Percentiles rank a stretch among this genome's conserved stretches.
Conservation (phyloP, 1,140 invertebrate species). For the Drosophila triauraria region DNA sequence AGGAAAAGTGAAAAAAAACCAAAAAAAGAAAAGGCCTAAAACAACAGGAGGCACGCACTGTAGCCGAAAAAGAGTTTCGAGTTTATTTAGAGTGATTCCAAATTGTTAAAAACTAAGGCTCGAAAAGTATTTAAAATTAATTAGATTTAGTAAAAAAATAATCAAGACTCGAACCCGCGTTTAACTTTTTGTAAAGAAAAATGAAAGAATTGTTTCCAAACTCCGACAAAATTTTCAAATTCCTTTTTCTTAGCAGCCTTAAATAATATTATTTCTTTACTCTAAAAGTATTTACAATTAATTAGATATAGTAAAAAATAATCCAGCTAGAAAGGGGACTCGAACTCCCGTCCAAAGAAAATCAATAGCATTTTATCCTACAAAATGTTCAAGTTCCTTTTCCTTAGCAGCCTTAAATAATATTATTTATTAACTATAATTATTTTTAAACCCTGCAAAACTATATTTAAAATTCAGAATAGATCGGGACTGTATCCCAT, state of each 20-base stretch:
- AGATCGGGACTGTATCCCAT: conserved; percentile 18
- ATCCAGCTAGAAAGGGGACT: too few species aligned
- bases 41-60: conserved; percentile 5
- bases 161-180: too few species aligned
- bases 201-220: too few species aligned
- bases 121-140: not conserved
- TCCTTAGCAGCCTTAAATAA: not conserved
- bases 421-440: too few species aligned
- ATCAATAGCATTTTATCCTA: too few species aligned
- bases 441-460: not conserved
- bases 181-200: not conserved
- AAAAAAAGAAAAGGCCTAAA: not conserved
- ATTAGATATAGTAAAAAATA: too few species aligned
- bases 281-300: too few species aligned
- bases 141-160: not conserved
- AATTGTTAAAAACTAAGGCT: not conserved
- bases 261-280: too few species aligned
- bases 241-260: not conserved
- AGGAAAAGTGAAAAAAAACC: not conserved
- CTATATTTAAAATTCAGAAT: conserved; percentile 1
- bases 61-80: not conserved
- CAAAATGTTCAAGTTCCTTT: not conserved
- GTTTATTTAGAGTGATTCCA: not conserved
- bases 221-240: too few species aligned
- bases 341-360: too few species aligned